Base-by-base conservation (phyloP, 2,797 vertebrate species). In the Erethizon dorsatum region DNA sequence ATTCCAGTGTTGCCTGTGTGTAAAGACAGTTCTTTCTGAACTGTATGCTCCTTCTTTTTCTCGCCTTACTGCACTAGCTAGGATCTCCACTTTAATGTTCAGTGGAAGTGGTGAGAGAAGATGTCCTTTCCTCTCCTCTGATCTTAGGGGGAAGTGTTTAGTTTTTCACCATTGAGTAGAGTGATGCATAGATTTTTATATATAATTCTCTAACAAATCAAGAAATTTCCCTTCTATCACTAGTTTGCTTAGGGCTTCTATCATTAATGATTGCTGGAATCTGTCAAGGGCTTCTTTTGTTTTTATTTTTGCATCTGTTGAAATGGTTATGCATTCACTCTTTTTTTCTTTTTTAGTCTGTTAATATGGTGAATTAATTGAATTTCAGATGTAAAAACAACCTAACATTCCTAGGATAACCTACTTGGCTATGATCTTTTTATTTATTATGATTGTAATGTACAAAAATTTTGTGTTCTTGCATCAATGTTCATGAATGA, bases 311-410 rank as follows among this genome's bases (percentile, higher is more conserved):
- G 11, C 45, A 75, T 47, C 65, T 82, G 37, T 50, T 59, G 33
- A 94, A 28, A 83, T 56, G 67, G 63, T 57, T 28, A 45, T 56
- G 7, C 9, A 54, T n/a, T 56, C 33, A 85, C 24, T 85, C 22
- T 65, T 31, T 28, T 63, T 63, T 71, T 71, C 31, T n/a, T 24
- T 84, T 79, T 71, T 63, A 47, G 63, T 61, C 28, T 83, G 9
- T n/a, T 73, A 71, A 37, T 75, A 67, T 79, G 31, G 41, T 80
- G 26, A 91, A 50, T 63, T 69, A 52, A 87, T 41, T 90, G 33
- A 50, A 65, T 82, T 83, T 83, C 61, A 85, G 41, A 15, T 73
- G 28, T 85, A 73, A 93, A 96, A 83, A 24, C 31, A 69, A 94
- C 6, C 15, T 91, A 83, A 45, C 47, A 65, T 91, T 88, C 33